Percentiles rank a stretch among this genome's conserved stretches.
Conservation (phyloP, 1,140 invertebrate genomes). For the Caenorhabditis inopinata region DNA sequence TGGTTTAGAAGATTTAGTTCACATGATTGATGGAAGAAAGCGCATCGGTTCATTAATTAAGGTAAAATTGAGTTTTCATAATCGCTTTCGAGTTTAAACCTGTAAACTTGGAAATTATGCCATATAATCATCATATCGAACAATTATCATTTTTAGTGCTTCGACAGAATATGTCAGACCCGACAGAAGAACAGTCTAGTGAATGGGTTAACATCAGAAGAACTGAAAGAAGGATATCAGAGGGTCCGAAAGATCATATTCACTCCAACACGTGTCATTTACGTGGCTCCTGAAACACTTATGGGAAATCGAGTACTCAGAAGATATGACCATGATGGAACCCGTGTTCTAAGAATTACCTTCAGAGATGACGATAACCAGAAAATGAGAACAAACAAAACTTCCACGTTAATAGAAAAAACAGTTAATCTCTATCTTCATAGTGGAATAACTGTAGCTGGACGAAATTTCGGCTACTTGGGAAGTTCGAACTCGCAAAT, state of each 20-base stretch:
- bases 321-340: constrained; percentile 48
- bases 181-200: not conserved
- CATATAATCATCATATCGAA: too few relatives aligned
- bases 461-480: constrained; percentile 49
- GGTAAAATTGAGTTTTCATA: not conserved
- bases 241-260: constrained; percentile 49
- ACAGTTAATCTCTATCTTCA: not conserved
- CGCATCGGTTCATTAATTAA: constrained; percentile 30
- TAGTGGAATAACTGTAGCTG: not conserved
- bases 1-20: constrained; percentile 20
- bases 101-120: too few relatives aligned
- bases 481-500: constrained; percentile 64
- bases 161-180: not conserved
- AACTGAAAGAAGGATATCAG: not conserved
- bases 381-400: constrained; percentile 14
- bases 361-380: constrained; percentile 50
- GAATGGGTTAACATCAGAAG: not conserved
- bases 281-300: constrained; percentile 56
- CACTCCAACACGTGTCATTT: constrained; percentile 54
- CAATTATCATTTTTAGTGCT: too few relatives aligned
- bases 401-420: not conserved
- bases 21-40: constrained; percentile 39
- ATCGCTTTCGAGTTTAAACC: too few relatives aligned
- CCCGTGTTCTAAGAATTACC: constrained; percentile 50
- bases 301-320: constrained; percentile 56